Conservation (phyloP, 35 echinoderm and acorn worm species). For the Lytechinus pictus region DNA sequence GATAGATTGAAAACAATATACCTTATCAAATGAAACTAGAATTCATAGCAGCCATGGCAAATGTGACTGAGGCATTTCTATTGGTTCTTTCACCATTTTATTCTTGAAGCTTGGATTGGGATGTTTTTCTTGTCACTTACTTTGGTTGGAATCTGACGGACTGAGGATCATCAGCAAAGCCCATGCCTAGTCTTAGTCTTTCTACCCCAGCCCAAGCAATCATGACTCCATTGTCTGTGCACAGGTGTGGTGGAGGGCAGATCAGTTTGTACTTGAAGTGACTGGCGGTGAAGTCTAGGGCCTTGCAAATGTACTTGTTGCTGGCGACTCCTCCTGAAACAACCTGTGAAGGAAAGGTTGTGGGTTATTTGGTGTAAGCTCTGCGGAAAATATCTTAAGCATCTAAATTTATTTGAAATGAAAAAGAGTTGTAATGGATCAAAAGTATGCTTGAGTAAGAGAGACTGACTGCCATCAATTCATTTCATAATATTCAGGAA, state of each 20-base stretch:
- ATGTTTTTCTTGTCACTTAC: conserved; percentile 53
- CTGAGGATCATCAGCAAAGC: conserved; percentile 80
- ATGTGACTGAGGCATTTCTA: too few species aligned
- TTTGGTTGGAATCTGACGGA: conserved; percentile 89
- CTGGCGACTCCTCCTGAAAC: conserved; percentile 97
- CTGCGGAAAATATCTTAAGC: neutral
- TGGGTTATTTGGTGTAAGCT: neutral
- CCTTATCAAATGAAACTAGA: too few species aligned
- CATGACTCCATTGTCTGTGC: conserved; percentile 98
- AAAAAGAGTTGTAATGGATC: neutral
- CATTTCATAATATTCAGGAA: too few species aligned
- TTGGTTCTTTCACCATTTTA: too few species aligned
- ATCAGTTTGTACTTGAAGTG: conserved; percentile 68
- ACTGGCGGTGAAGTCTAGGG: conserved; percentile 64
- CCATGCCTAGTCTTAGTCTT: conserved; percentile 79
- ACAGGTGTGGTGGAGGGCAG: conserved; percentile 86
- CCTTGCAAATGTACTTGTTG: conserved; percentile 84
- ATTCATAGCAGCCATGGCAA: too few species aligned
- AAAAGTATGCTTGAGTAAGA: neutral
- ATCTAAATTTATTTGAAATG: neutral
- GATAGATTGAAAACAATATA: too few species aligned
- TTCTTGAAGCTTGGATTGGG: too few species aligned
- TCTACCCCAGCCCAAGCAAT: conserved; percentile 99
- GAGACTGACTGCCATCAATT: too few species aligned
- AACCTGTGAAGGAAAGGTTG: conserved; percentile 60